Conservation (phyloP, 1,140 invertebrate genomes). For the Leguminivora glycinivorella region DNA sequence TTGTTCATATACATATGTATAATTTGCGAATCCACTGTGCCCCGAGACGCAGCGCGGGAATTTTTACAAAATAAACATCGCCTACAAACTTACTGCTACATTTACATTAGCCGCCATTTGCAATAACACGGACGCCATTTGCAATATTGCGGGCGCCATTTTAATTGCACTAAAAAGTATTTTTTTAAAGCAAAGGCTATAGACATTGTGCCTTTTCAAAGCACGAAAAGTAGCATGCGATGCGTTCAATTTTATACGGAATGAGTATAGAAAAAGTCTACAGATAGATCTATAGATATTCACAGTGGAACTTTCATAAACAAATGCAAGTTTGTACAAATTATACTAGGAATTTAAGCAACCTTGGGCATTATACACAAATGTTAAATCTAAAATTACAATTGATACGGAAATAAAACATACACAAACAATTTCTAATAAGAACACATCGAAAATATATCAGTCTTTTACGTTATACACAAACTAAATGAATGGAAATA, state of each 20-base stretch:
- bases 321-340: slow-evolving; percentile 15
- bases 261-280: slow-evolving; percentile 2
- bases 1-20: slow-evolving; percentile 79
- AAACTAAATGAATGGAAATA: slow-evolving; percentile 40
- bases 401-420: neutral
- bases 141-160: slow-evolving; percentile 55
- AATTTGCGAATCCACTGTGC: slow-evolving; percentile 76
- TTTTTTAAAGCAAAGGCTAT: slow-evolving; percentile 40
- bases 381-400: slow-evolving; percentile 13
- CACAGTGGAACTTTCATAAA: neutral
- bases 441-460: slow-evolving; percentile 57
- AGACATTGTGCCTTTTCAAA: slow-evolving; percentile 10
- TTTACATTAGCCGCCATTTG: slow-evolving; percentile 50
- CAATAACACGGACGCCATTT: slow-evolving; percentile 55
- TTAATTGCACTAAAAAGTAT: slow-evolving; percentile 65
- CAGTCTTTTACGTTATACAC: slow-evolving; percentile 56
- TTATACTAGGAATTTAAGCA: slow-evolving; percentile 4
- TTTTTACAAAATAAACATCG: slow-evolving; percentile 71
- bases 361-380: slow-evolving; percentile 7
- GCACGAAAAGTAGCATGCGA: slow-evolving; percentile 18
- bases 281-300: slow-evolving; percentile 4
- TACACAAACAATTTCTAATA: slow-evolving; percentile 42
- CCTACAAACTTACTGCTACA: slow-evolving; percentile 70
- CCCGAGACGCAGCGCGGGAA: slow-evolving; percentile 71
- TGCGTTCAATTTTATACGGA: neutral